phyloP scores from a whole-genome alignment of 2,888 invertebrate species.

The Mimumesa dahlbomi region DNA sequence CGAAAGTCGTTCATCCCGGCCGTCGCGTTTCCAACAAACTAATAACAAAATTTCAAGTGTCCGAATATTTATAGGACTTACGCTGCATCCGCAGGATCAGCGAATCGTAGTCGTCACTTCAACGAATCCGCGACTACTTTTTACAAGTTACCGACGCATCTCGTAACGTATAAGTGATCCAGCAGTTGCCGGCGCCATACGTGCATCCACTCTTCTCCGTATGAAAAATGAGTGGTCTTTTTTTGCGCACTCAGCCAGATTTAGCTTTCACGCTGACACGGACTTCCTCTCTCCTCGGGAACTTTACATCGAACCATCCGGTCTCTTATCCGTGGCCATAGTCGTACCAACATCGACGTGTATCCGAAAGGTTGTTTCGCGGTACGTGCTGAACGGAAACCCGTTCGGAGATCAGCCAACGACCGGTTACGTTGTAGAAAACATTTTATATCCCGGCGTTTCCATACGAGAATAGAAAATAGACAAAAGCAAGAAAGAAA shows the following conservation, averaged over 20 bases:
- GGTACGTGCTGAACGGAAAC: slow-evolving; percentile 4
- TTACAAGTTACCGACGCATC: too few species aligned
- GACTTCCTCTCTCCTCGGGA: background rate
- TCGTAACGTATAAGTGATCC: too few species aligned
- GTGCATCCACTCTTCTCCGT: background rate
- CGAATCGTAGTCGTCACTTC: too few species aligned
- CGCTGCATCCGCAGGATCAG: too few species aligned
- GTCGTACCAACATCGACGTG: background rate
- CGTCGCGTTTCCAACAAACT: too few species aligned
- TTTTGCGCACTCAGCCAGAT: background rate
- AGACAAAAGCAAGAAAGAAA: background rate
- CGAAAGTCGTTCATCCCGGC: too few species aligned
- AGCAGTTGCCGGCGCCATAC: background rate
- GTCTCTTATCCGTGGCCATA: background rate
- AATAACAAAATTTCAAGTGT: too few species aligned
- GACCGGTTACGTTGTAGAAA: slow-evolving; percentile 46
- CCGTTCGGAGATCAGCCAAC: slow-evolving; percentile 8
- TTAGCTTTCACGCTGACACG: background rate
- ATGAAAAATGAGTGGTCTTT: slow-evolving; percentile 1
- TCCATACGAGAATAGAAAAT: slow-evolving; percentile 31
- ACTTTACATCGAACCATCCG: background rate
- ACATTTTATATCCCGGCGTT: slow-evolving; percentile 35
- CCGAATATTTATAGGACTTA: too few species aligned
- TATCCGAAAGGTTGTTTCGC: slow-evolving; percentile 11
- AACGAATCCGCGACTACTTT: too few species aligned